Base-by-base conservation (phyloP, 2,888 invertebrate genomes). In the Therioaphis trifolii region DNA sequence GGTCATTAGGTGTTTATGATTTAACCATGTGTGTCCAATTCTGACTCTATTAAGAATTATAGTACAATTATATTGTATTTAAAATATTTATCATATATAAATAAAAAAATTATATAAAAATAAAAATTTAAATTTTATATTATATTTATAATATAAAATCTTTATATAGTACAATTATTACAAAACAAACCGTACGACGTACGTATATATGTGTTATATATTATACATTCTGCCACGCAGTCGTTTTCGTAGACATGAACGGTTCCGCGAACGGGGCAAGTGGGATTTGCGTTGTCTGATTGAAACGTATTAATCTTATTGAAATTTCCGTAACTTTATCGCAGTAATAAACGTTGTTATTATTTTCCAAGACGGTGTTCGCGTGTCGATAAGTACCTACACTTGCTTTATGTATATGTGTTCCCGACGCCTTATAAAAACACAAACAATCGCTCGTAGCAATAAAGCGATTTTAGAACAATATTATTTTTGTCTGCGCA, bases 291-390 rank as follows among this genome's bases (percentile, higher is more conserved):
- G 15, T 24, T 29, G 49, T 52, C 29, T 14, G 52, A 52, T 52
- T 21, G 52, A 29, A 72, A 72, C n/a, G 29, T 18, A 29, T 52
- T 52, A 21, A 21, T 63, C 5, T 5, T 29, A 14, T 12, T 1
- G 63, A 27, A 15, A 72, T 72, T 29, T 58, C 40, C 24, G 35
- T 15, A 21, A 55, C 55, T n/a, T 1, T 11, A 40, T 55, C 40
- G 55, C 21, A 74, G 21, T 74, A 40, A 46, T n/a, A 72, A 55
- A 74, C 40, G n/a, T 35, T n/a, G n/a, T n/a, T 55, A 55, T 55
- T 35, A 40, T 74, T 61, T 61, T 27, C 5, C 1, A 14, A 61
- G n/a, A 61, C 43, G 27, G n/a, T 46, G 46, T 76, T 61, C 4
- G 75, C 43, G 43, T 27, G 75, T 46, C 24, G 27, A 46, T 46